Conservation (phyloP, 2,797 vertebrate species). For the Pangasius krempfi region DNA sequence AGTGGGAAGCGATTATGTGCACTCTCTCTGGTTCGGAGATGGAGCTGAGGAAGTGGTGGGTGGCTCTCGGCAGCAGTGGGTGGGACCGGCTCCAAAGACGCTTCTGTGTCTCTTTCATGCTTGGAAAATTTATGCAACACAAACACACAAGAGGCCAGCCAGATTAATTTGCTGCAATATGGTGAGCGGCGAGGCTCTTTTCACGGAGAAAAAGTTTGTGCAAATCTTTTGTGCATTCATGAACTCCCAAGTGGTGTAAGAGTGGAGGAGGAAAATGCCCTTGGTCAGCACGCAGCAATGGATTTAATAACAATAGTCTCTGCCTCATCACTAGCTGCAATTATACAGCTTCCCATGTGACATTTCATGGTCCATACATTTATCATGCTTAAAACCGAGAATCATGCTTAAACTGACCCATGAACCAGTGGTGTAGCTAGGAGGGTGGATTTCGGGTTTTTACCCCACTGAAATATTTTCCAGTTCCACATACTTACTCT, state of each 20-base stretch:
- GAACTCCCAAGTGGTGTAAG: neutral
- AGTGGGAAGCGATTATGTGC: slow-evolving; percentile 1
- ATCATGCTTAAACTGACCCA: too few species aligned
- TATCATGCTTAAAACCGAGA: neutral
- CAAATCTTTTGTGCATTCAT: neutral
- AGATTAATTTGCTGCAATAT: slow-evolving; percentile 17
- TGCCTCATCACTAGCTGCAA: neutral
- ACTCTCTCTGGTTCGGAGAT: neutral
- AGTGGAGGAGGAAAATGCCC: neutral
- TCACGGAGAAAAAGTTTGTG: neutral
- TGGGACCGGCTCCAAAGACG: slow-evolving; percentile 6
- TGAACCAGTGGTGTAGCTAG: neutral
- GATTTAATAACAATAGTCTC: neutral
- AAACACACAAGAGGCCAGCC: slow-evolving; percentile 11
- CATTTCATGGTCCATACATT: neutral
- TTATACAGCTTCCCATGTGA: neutral
- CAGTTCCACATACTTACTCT: neutral
- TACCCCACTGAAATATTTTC: neutral
- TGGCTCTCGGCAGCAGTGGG: slow-evolving; percentile 13
- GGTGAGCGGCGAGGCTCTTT: slow-evolving; percentile 5
- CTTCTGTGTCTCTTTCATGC: neutral
- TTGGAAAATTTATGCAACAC: slow-evolving; percentile 21
- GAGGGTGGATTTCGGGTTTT: neutral
- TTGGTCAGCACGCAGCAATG: neutral
- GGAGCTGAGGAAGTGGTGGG: slow-evolving; percentile 10